Base-by-base conservation (phyloP, 2,113 vertebrate species). In the Nipponia nippon region DNA sequence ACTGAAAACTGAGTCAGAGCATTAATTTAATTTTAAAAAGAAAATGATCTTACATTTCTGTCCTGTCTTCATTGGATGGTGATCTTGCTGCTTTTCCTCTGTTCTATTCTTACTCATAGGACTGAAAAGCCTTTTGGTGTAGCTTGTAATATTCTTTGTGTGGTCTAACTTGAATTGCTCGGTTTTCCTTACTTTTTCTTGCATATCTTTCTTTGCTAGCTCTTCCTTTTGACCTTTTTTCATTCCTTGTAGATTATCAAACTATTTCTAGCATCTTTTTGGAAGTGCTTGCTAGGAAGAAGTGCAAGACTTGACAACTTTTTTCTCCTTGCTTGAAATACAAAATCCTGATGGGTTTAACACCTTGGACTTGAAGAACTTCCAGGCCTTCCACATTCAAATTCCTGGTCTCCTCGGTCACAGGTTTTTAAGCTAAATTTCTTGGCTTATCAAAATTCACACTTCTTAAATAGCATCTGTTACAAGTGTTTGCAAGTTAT, bases 401-500 rank as follows among this genome's bases (percentile, higher is more conserved):
- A 66, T 89, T 89, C 77, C 61, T 50, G 29, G 38, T 86, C 59
- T 92, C 29, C 38, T 94, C 69, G 84, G 46, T 92, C 84, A 61
- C 72, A 71, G 42, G 30, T 50, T 94, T 91, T 75, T 50, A 62
- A 93, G 83, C 38, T 92, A 16, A 59, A 42, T 91, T 90, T 90
- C 44, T 55, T 86, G 90, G 47, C 62, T 95, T 86, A 65, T 5
- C 61, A 76, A 85, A 93, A 87, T 76, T 93, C 70, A 59, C 81
- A 71, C 61, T 81, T 80, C 72, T 84, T 67, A 93, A 95, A 92
- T 90, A 65, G 89, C 93, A 84, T 82, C 70, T 73, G 55, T 90
- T 95, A 27, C 59, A 93, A 87, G 67, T 40, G 49, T 92, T 87
- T 89, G 80, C 62, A 80, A 72, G 72, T 83, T 89, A 40, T 92